Evolutionary conservation across 2,888 invertebrate genomes (phyloP).

Genomic region (Cosmia pyralina): DNA sequence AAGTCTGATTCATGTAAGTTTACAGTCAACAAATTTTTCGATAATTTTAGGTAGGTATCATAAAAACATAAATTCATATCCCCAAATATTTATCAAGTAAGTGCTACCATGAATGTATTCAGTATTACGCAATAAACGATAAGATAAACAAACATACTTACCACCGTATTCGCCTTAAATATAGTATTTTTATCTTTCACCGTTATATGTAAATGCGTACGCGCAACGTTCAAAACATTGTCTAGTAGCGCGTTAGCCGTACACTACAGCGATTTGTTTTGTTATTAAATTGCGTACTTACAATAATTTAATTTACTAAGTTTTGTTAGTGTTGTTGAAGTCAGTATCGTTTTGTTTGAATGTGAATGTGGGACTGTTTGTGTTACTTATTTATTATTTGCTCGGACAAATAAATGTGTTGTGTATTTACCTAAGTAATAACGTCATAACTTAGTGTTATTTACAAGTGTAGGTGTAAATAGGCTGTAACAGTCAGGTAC

Average conservation of each 20-base stretch:
- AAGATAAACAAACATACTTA: constrained; percentile 45
- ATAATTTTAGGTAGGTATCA: neutral
- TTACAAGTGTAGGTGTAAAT: neutral
- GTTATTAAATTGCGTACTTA: constrained; percentile 26
- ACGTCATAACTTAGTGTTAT: constrained; percentile 8
- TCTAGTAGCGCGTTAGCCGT: constrained; percentile 48
- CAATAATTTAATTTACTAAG: constrained; percentile 2
- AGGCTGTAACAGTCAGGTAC: constrained; percentile 1
- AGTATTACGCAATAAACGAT: constrained; percentile 14
- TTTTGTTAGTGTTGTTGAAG: neutral
- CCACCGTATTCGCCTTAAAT: constrained; percentile 68
- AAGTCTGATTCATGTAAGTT: neutral
- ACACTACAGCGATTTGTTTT: constrained; percentile 47
- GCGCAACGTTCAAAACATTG: constrained; percentile 68
- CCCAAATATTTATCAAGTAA: constrained; percentile 17
- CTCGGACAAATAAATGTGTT: constrained; percentile 8
- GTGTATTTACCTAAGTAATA: constrained; percentile 16
- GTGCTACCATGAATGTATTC: neutral
- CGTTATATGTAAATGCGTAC: constrained; percentile 78
- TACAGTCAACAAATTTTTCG: neutral
- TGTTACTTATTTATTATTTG: neutral
- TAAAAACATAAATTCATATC: neutral
- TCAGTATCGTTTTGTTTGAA: neutral
- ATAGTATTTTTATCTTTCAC: constrained; percentile 81
- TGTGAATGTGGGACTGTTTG: neutral